phyloP scores from a whole-genome alignment of 2,888 invertebrate species.

The Eupithecia subfuscata region DNA sequence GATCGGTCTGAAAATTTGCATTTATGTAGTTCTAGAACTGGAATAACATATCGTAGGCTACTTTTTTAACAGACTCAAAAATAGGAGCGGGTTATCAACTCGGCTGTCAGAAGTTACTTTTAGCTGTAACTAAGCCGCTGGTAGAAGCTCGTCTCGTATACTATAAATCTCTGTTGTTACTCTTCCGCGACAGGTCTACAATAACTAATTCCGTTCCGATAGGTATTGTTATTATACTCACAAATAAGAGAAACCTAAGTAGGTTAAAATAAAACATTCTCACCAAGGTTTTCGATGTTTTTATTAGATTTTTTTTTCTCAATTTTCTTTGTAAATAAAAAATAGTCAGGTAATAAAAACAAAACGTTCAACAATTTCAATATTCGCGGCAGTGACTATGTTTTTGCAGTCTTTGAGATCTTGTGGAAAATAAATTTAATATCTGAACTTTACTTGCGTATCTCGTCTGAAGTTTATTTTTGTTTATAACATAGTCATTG shows the following conservation, averaged over 20 bases:
- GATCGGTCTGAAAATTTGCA: background rate
- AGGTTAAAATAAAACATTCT: constrained; percentile 38
- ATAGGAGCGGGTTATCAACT: too few species aligned
- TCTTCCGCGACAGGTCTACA: background rate
- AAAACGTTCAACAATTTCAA: constrained; percentile 71
- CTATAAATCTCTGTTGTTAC: too few species aligned
- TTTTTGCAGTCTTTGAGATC: constrained; percentile 60
- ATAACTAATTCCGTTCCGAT: background rate
- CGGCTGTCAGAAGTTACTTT: too few species aligned
- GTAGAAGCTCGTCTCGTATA: too few species aligned
- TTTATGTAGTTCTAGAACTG: background rate
- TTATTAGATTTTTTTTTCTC: constrained; percentile 76
- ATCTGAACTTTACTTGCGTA: constrained; percentile 41
- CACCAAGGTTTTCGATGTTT: constrained; percentile 58
- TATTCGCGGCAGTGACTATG: constrained; percentile 80
- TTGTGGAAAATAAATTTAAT: constrained; percentile 48
- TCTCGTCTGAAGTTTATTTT: constrained; percentile 43
- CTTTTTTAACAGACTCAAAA: too few species aligned
- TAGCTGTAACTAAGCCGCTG: too few species aligned
- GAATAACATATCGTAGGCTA: background rate
- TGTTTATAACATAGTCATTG: constrained; percentile 75
- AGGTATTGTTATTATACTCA: background rate
- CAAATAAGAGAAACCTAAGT: constrained; percentile 1
- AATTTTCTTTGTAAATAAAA: constrained; percentile 76
- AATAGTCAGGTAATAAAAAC: constrained; percentile 73